phyloP scores from a whole-genome alignment of 2,888 invertebrate genomes.

The Rosalia funebris region DNA sequence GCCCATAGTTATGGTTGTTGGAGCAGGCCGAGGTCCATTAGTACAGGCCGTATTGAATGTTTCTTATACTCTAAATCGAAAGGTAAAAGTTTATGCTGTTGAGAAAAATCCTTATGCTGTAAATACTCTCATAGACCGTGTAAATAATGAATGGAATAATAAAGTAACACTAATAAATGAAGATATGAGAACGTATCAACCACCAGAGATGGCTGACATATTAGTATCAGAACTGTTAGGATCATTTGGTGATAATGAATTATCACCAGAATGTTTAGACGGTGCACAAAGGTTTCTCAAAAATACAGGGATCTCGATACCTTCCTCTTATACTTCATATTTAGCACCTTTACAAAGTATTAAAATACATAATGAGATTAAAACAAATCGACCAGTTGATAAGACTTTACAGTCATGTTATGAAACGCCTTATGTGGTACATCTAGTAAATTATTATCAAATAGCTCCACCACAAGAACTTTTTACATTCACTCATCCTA shows the following conservation, averaged over 20 bases:
- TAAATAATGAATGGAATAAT: slow-evolving; percentile 81
- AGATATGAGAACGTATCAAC: slow-evolving; percentile 86
- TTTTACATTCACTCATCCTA: slow-evolving; percentile 93
- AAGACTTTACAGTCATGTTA: slow-evolving; percentile 67
- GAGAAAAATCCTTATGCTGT: slow-evolving; percentile 99
- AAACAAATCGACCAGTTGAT: slow-evolving; percentile 65
- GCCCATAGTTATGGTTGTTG: slow-evolving; percentile 68
- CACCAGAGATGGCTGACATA: slow-evolving; percentile 91
- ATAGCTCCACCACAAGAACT: slow-evolving; percentile 78
- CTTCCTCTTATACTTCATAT: slow-evolving; percentile 88
- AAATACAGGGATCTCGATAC: slow-evolving; percentile 92
- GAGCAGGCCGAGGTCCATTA: slow-evolving; percentile 87
- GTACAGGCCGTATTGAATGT: slow-evolving; percentile 91
- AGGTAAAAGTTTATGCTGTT: slow-evolving; percentile 89
- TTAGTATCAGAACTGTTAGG: slow-evolving; percentile 87
- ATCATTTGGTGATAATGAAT: slow-evolving; percentile 98
- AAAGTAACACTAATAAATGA: slow-evolving; percentile 81
- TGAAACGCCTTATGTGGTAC: slow-evolving; percentile 94
- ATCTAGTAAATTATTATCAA: slow-evolving; percentile 85
- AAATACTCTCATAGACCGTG: slow-evolving; percentile 80
- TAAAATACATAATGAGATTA: slow-evolving; percentile 84
- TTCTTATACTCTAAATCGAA: slow-evolving; percentile 67
- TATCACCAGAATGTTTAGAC: slow-evolving; percentile 97
- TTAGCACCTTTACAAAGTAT: slow-evolving; percentile 93
- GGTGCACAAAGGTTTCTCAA: slow-evolving; percentile 89